Base-by-base conservation (phyloP, 2,113 vertebrate genomes). In the Paramisgurnus dabryanus region DNA sequence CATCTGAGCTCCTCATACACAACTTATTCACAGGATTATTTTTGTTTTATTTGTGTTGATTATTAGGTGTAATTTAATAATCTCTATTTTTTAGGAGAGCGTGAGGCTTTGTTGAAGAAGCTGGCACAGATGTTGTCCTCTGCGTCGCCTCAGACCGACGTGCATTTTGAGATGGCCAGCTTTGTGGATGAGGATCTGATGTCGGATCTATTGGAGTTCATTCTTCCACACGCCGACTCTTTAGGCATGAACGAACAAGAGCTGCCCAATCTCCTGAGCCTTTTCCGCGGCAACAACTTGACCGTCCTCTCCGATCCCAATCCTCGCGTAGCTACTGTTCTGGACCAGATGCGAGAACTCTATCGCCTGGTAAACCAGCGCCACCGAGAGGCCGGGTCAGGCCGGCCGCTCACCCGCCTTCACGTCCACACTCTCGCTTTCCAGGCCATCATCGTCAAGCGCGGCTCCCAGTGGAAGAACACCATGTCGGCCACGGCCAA, bases 161-260 rank as follows among this genome's bases (percentile, higher is more conserved):
- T 93, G 39, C 94, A 95, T 83, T 95, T 95, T 84, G 94, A 95
- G 86, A 95, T 95, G 93, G 94, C 94, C 67, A 94, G 94, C 84
- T 95, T 95, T 81, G 93, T 94, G 11, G 94, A 95, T 27, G 88
- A 92, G 70, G 87, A 67, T 66, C 90, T 95, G 66, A 89, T 95
- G 93, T 85, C 84, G 43, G 92, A 94, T 55, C 87, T 95, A 12
- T 87, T 95, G 49, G 79, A 88, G 6, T 86, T 90, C 18, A 88
- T 95, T 18, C 70, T 94, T 27, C 89, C 93, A 7, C 85, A 92
- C 15, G 90, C 92, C 1, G 92, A 94, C 86, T 95, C 94, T 39
- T 85, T 95, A 67, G 94, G 94, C 49, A 95, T 95, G 94, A 95
- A 95, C 71, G 94, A 95, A 80, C 94, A 95, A 87, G 94, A 95